phyloP scores from a whole-genome alignment of 1,140 invertebrate species.

The Tetraneura akinire region DNA sequence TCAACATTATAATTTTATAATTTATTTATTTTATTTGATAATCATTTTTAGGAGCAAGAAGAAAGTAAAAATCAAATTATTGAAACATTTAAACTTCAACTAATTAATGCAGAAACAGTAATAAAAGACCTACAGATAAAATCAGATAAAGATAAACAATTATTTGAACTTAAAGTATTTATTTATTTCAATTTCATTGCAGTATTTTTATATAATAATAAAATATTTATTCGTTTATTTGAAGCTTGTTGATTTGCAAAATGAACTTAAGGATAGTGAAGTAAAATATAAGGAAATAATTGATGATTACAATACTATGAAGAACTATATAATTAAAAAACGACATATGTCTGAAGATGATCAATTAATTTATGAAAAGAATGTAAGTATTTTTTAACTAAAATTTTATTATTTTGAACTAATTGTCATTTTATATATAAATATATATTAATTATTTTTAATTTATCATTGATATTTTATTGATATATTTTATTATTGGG shows the following conservation, averaged over 20 bases:
- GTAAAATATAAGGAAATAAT: slow-evolving; percentile 20
- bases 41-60: slow-evolving; percentile 31
- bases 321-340: slow-evolving; percentile 8
- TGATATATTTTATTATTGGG: no score
- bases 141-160: slow-evolving; percentile 9
- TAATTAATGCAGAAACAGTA: background rate
- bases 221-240: slow-evolving; percentile 20
- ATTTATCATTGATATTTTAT: no score
- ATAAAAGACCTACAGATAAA: background rate
- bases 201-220: background rate
- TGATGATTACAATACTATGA: slow-evolving; percentile 21
- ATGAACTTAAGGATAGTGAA: background rate
- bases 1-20: background rate
- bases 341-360: background rate
- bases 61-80: slow-evolving; percentile 15
- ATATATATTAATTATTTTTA: no score
- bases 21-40: background rate
- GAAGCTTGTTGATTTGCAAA: slow-evolving; percentile 7
- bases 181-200: background rate
- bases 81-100: background rate
- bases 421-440: no score
- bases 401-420: no score
- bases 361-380: background rate
- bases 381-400: slow-evolving; percentile 19
- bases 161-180: slow-evolving; percentile 19